Base-by-base conservation (phyloP, 2,113 vertebrate genomes). In the Sterrhoptilus dennistouni region DNA sequence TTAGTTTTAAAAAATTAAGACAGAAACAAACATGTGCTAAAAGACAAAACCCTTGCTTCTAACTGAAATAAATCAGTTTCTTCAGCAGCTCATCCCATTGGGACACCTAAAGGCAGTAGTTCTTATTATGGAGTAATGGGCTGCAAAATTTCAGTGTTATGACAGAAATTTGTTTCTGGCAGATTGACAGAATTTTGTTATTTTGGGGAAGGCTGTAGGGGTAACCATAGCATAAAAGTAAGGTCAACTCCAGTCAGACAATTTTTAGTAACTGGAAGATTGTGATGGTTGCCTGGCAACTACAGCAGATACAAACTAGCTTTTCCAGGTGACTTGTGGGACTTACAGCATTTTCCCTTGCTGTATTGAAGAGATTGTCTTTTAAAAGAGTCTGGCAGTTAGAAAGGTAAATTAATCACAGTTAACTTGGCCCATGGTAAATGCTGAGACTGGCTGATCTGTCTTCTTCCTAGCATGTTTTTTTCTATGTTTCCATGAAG, bases 131-230 rank as follows among this genome's bases (percentile, higher is more conserved):
- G 82, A 64, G 87, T 96, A 97, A 97, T 96, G 83, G 89, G 74
- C 93, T 97, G 95, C 86, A 94, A 97, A 96, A 97, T 97, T 87
- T 91, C 91, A 95, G 31, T 65, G 45, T 96, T 95, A 96, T 96
- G 83, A 90, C 84, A 97, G 91, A 91, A 89, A 95, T 97, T 96
- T 90, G 18, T 68, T 97, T 96, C 96, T 96, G 94, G 97, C 96
- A 87, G 81, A 94, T 52, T 92, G 88, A 89, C 88, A 91, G 76
- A 82, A 84, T 93, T 78, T 78, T 90, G 64, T 80, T 91, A 84
- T 93, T 80, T 79, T 92, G 87, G 78, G 93, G 70, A 95, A 96
- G 76, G 72, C 96, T 97, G 88, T 69, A 81, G 88, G 95, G 95
- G 38, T 93, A 92, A 82, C 28, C 70, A 90, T 45, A 88, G 56